Conservation (phyloP, 2,113 vertebrate species). For the Gila orcuttii region DNA sequence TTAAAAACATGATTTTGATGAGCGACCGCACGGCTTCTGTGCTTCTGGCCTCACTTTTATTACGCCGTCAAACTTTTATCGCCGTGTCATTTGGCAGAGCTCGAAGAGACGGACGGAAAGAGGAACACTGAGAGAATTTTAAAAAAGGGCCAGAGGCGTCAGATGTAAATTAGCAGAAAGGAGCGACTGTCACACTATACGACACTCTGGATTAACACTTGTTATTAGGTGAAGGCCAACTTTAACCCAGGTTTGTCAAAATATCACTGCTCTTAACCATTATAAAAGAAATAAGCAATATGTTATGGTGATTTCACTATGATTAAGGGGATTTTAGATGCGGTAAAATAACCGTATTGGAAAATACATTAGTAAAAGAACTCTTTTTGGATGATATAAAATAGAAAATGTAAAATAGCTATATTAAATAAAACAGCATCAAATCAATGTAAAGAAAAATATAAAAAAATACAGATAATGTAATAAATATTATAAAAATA, state of each 20-base stretch:
- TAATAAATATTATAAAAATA: no score
- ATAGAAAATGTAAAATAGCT: no score
- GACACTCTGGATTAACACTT: not conserved
- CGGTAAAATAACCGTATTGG: not conserved
- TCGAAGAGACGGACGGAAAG: not conserved
- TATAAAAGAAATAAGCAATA: not conserved
- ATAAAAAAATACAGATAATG: no score
- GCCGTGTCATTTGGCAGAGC: conserved; percentile 22
- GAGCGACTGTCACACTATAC: not conserved
- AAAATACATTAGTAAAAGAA: no score
- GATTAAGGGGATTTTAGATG: not conserved
- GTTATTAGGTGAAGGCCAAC: not conserved
- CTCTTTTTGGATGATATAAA: no score
- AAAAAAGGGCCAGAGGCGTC: not conserved
- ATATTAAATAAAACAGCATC: no score
- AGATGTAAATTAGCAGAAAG: conserved; percentile 9
- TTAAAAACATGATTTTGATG: conserved; percentile 22
- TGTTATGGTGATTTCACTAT: not conserved
- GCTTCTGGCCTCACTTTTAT: conserved; percentile 2
- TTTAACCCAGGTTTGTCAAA: not conserved
- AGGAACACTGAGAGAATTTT: conserved; percentile 15
- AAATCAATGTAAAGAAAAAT: no score
- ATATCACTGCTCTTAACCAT: not conserved
- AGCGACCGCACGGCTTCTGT: not conserved
- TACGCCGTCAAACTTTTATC: conserved; percentile 7